Evolutionary conservation across 2,113 vertebrate genomes (phyloP), one percentile per base, ranked within the genome.

Genomic region (Plectropomus leopardus): DNA sequence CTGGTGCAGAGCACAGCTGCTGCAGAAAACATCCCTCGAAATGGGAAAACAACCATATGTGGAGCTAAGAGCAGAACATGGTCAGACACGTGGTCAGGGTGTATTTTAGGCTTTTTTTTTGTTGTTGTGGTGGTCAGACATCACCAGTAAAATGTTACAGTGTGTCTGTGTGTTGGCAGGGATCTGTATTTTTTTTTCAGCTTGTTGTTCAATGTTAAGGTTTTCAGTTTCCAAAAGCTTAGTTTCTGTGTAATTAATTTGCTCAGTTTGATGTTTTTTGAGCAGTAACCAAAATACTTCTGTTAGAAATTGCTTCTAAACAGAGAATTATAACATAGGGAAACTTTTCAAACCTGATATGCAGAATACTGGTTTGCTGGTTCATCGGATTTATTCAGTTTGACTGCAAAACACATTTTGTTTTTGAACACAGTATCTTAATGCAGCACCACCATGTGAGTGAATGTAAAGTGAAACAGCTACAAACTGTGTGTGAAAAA

Each of bases 11-110:
- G 40, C n/a, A n/a, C 67, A 72, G 61, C 72, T 61, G 72, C 53
- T 67, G 66, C 45, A 74, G 72, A 68, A 60, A 81, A 50, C 47
- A 64, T 34, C n/a, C 61, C 13, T 30, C 24, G 0, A 55, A 54
- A 34, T 67, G 74, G 68, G 76, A 69, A 84, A 80, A 84, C 60
- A 53, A 47, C 75, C 79, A 54, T 68, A 55, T 78, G 79, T 68
- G 77, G 61, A 77, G 66, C 55, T 74, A 26, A 55, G 58, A 71
- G 63, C 69, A 14, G 61, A 78, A 67, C 64, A 50, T 81, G 80
- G 54, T 73, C 36, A 54, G 40, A 53, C 74, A 82, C 34, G 23
- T 68, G 75, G 71, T 47, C 26, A 5, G 48, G 36, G 21, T 58
- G 58, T 79, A 57, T 84, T 83, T 76, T 40, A 61, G 58, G 69